These are phyloP conservation scores for Xyrauchen texanus DNA, from an alignment of 2,113 vertebrate species.

Conservation along the genomic window DNA sequence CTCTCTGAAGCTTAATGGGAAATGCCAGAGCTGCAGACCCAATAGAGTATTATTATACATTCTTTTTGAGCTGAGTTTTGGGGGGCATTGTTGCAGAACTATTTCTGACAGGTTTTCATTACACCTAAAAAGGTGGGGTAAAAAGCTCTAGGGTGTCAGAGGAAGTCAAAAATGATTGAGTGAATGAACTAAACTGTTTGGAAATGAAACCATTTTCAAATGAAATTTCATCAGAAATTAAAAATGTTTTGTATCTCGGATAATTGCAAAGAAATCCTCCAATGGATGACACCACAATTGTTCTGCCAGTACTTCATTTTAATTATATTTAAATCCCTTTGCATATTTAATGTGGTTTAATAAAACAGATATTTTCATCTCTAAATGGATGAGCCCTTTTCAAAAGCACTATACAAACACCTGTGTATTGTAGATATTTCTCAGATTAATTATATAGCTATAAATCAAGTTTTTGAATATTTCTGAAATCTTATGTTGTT, in stretches of 20 bases:
- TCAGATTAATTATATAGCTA: too few species aligned
- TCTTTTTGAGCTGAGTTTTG: background rate
- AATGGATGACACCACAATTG: background rate
- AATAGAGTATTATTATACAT: too few species aligned
- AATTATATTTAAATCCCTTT: background rate
- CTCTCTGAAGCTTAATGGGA: constrained; percentile 10
- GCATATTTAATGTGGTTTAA: too few species aligned
- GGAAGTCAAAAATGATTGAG: background rate
- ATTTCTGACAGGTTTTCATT: constrained; percentile 14
- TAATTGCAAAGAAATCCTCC: background rate
- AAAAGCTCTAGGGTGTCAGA: too few species aligned
- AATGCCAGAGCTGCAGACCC: constrained; percentile 15
- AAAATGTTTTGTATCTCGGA: background rate
- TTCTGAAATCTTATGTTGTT: too few species aligned
- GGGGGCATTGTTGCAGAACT: background rate
- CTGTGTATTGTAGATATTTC: too few species aligned
- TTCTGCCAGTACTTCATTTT: background rate
- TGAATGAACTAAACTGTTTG: too few species aligned
- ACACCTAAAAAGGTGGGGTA: background rate
- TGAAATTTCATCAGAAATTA: background rate
- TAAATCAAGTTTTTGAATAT: too few species aligned
- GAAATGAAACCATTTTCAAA: too few species aligned
- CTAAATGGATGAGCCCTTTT: too few species aligned
- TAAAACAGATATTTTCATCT: too few species aligned
- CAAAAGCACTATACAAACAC: too few species aligned